Evolutionary conservation across 2,797 vertebrate genomes (phyloP), one percentile per base, ranked within the genome.

Genomic region (Microctenopoma steveboyesi): DNA sequence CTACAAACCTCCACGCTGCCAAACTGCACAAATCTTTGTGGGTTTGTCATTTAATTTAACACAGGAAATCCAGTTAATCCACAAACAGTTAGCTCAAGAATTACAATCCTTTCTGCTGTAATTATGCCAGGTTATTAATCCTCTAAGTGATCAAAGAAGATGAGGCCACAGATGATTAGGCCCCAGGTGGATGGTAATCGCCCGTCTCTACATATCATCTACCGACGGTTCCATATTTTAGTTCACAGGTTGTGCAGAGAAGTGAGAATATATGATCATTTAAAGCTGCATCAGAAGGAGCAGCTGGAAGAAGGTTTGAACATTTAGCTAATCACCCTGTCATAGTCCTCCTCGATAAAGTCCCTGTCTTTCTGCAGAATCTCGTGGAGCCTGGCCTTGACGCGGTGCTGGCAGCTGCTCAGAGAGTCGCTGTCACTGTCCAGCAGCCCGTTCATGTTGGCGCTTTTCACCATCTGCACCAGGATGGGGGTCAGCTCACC

Each of bases 381-480:
- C 78, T 98, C 96, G 5, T 96, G 97, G 13, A 99, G 95, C 0
- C 94, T 92, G 3, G 95, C 97, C 82, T 99, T 99, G 65, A 99
- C 98, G 1, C 95, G 94, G 84, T 96, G 97, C 81, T 99, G 98
- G 77, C 97, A 98, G 91, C 96, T 95, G 86, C 96, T 98, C 64
- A 99, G 91, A 0, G 98, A 97, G 83, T 99, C 97, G 0, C 96
- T 95, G 86, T 99, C 96, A 2, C 96, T 98, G 89, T 99, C 98
- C 87, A 99, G 93, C 45, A 99, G 95, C 16, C 98, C 98, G 0
- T 99, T 99, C 97, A 99, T 99, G 88, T 99, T 99, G 87, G 98
- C 98, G 28, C 98, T 99, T 91, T 99, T 99, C 72, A 99, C 98
- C 98, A 99, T 99, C 93, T 99, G 97, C 64, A 99, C 98, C 88